A percentile compares a stretch with the other conserved stretches of the same genome.
phyloP scores from a whole-genome alignment of 2,888 invertebrate genomes.

The Synergus gifuensis region DNA sequence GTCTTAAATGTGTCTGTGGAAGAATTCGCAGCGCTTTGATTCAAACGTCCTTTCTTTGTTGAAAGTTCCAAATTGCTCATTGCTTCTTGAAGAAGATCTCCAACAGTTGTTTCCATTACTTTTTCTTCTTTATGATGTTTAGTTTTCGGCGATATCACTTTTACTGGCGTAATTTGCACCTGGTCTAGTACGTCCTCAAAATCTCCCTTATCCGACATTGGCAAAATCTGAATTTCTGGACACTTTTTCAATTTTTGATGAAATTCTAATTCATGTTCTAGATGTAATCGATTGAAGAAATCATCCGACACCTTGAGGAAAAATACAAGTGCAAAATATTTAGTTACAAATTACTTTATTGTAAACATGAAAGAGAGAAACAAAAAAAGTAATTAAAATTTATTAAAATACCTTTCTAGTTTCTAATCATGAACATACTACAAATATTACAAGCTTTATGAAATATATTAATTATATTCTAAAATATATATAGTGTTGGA shows the following conservation, averaged over 20 bases:
- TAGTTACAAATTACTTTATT: background rate
- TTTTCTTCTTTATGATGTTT: conserved; percentile 50
- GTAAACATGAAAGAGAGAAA: no score
- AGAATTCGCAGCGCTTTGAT: conserved; percentile 41
- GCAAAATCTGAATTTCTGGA: background rate
- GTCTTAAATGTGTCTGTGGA: conserved; percentile 54
- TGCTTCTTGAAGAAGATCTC: conserved; percentile 60
- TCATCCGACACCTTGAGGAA: conserved; percentile 21
- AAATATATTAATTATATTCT: no score
- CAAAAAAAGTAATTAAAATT: background rate
- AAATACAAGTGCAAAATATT: background rate
- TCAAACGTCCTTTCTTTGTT: conserved; percentile 47
- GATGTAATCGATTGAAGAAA: conserved; percentile 34
- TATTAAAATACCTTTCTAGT: no score
- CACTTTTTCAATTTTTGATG: background rate
- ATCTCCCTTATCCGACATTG: conserved; percentile 46
- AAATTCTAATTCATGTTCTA: conserved; percentile 28
- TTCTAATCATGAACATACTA: no score
- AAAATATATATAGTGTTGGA: no score
- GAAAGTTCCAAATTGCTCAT: conserved; percentile 61
- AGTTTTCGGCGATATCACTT: conserved; percentile 55
- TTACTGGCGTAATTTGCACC: conserved; percentile 55
- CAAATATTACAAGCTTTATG: no score
- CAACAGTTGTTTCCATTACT: conserved; percentile 55
- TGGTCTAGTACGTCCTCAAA: conserved; percentile 56